Evolutionary conservation across 2,797 vertebrate genomes (phyloP), one percentile per base, ranked within the genome.

Genomic region (Microhierax caerulescens): DNA sequence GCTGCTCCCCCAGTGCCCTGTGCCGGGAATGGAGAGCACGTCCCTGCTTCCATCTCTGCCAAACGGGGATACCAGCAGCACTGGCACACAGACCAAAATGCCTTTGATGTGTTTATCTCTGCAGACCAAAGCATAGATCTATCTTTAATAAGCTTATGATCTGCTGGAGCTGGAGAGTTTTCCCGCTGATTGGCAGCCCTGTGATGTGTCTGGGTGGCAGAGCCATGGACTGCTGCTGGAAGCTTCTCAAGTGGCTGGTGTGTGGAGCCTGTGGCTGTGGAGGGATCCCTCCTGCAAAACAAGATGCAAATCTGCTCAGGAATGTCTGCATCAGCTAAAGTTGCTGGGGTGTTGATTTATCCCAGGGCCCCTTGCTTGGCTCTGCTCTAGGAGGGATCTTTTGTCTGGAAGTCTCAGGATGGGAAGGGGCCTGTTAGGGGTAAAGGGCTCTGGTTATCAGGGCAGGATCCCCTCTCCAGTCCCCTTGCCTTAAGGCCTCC

Each of bases 261-360:
- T 39, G 51, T 53, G 37, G 18, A 9, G 54, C 1, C 2, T 21
- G 57, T 0, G 8, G 37, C 45, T 0, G 0, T 0, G 0, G 50
- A 74, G 36, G 16, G 63, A 78, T 69, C 25, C 37, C 59, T 86
- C 11, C 65, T 61, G 82, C 47, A 56, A 95, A 95, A 86, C 69
- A 91, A 74, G 47, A 20, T 56, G 48, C 37, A 92, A 94, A 96
- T 95, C 94, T 69, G 54, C 77, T 93, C 78, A 77, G 89, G 96
- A 96, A 94, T 93, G 70, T 74, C 81, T 93, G 93, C 1, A 1
- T 88, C 74, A 85, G 92, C 91, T 56, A 5, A 79, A 77, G 53
- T 63, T 1, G 0, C 86, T 48, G 59, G 18, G 6, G 11, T 63
- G 43, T 57, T 91, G 67, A 36, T 81, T 85, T 69, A 34, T 94